Evolutionary conservation across 1,140 invertebrate species (phyloP), one percentile per base, ranked within the genome.

Genomic region (Drosophila subpulchrella): DNA sequence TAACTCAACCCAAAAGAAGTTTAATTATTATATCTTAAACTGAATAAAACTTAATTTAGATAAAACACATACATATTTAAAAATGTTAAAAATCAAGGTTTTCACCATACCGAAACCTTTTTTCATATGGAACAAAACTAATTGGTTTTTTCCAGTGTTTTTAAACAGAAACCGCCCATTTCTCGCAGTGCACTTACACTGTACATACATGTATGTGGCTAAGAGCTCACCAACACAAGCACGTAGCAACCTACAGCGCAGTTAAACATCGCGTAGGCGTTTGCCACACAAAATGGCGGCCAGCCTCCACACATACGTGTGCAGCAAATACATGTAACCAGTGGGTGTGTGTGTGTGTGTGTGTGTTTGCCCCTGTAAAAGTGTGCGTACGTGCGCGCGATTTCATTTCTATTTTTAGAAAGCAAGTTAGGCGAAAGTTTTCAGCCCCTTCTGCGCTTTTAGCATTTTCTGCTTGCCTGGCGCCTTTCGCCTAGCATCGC

Each of bases 371-470:
- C 66, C 34, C 15, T 71, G 42, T 36, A 6, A 39, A 57, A 48
- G 34, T 81, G 46, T 60, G 66, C 67, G 84, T 83, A 79, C 79
- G 83, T 86, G 84, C 63, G 83, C 83, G 83, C 83, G 76, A 89
- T 83, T 88, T 88, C 84, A 83, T 83, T 79, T 89, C 79, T 88
- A 88, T 88, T 88, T 88, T 88, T 88, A 88, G 83, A 88, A 57
- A 60, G 54, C 62, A 70, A 81, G 73, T 77, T 73, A 44, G 75
- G 65, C 75, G 86, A 81, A 78, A 72, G 57, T 86, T 88, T 54
- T 68, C 42, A 71, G 65, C 65, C 53, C 67, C 66, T 48, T 61
- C 56, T 74, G 53, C 62, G 53, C 46, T 75, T 72, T 67, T 48
- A 61, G 61, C 48, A 44, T 17, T 56, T 73, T 56, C 71, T 57